Evolutionary conservation across 2,888 invertebrate species (phyloP), one percentile per base, ranked within the genome.

Genomic region (Pachliopta kotzebuea): DNA sequence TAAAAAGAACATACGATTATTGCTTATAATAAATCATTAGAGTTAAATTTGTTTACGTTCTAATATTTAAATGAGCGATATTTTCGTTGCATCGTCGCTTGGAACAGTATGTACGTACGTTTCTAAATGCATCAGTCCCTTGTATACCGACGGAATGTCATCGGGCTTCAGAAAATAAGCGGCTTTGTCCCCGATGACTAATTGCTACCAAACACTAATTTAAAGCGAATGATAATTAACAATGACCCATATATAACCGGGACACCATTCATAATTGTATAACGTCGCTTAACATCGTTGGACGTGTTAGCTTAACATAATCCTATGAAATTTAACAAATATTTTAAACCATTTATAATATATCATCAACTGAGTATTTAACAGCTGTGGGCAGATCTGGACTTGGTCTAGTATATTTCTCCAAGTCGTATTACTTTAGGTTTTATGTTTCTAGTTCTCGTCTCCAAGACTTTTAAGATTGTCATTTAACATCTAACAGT

Each of bases 191-290:
- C 26, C 42, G 31, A 55, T 63, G 58, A 59, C 58, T 63, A 57
- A 63, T 59, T 54, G 59, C 45, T 14, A 54, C 50, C 20, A 63
- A 57, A 62, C 62, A 56, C 49, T 59, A 45, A 45, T 58, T 58
- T 26, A 14, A 21, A 45, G 23, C 18, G 20, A 58, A 58, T 23
- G 54, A 21, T 45, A 58, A 49, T 29, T 53, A 20, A 49, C 54
- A 58, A 63, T 26, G 11, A 54, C n/a, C 29, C 26, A n/a, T 54
- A 53, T 17, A 31, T 31, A 31, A 31, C 17, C 18, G 26, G 23
- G 26, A 62, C 49, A 56, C 21, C 56, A 49, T 56, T 29, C 21
- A 62, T 29, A 56, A 6, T 61, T 29, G 61, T 42, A 45, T 45
- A 45, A 55, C 21, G 7, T 26, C 21, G 18, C 54, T 45, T 21